Conservation (phyloP, 2,113 vertebrate species). For the Cynocephalus volans region DNA sequence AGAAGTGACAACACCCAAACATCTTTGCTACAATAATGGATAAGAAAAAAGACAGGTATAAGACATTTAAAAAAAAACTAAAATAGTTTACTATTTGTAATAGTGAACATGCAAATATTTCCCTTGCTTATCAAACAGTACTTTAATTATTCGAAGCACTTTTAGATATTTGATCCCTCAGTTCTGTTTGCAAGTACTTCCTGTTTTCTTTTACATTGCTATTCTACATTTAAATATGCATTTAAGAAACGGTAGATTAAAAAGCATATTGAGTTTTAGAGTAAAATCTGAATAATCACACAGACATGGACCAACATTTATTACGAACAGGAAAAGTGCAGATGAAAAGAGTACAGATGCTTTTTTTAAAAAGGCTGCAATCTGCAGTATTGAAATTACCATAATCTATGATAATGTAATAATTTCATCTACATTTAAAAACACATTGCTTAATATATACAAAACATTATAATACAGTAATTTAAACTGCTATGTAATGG, state of each 20-base stretch:
- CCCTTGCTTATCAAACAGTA: constrained; percentile 63
- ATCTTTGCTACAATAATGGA: not conserved
- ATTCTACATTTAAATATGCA: constrained; percentile 73
- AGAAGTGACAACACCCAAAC: constrained; percentile 19
- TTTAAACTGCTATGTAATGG: constrained; percentile 74
- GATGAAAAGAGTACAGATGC: constrained; percentile 87
- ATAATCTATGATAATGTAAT: constrained; percentile 73
- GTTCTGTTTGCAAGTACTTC: constrained; percentile 59
- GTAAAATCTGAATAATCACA: constrained; percentile 90
- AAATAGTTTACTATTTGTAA: constrained; percentile 48
- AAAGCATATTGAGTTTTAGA: constrained; percentile 80
- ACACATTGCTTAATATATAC: constrained; percentile 77
- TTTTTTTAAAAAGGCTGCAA: constrained; percentile 71
- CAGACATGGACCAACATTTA: constrained; percentile 92
- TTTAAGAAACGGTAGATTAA: constrained; percentile 80
- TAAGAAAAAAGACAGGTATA: not conserved
- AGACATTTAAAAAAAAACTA: constrained; percentile 36
- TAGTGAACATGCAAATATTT: constrained; percentile 46
- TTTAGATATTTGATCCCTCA: constrained; percentile 40
- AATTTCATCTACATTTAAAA: constrained; percentile 76
- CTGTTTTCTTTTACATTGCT: constrained; percentile 74
- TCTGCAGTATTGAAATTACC: constrained; percentile 69
- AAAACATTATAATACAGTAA: constrained; percentile 72
- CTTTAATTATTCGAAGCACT: constrained; percentile 55
- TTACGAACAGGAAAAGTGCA: constrained; percentile 90